These are phyloP conservation scores for Tyria jacobaeae DNA, from an alignment of 2,888 invertebrate genomes.

Conservation along the genomic window DNA sequence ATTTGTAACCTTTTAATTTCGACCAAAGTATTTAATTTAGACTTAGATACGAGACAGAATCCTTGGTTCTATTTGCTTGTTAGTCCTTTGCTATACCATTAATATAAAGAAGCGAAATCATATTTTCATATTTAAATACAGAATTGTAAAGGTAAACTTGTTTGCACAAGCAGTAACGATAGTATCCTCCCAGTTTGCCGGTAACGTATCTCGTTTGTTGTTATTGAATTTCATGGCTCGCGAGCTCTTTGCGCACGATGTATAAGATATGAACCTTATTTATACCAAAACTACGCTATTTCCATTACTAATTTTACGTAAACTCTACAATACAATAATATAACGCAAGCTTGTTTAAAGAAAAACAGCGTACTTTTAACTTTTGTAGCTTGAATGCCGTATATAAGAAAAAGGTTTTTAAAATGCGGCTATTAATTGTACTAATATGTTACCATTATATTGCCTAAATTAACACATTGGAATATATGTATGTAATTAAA, in stretches of 20 bases:
- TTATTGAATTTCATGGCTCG: constrained; percentile 76
- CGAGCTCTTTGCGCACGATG: constrained; percentile 39
- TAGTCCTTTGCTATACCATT: too few species aligned
- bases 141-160: too few species aligned
- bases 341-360: neutral
- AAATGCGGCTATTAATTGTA: too few species aligned
- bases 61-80: too few species aligned
- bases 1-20: too few species aligned
- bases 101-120: too few species aligned
- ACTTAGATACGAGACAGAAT: too few species aligned
- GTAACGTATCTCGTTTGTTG: constrained; percentile 51
- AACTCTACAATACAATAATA: neutral
- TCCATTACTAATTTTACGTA: constrained; percentile 10
- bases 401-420: neutral
- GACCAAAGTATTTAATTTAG: too few species aligned
- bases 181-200: constrained; percentile 19
- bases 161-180: neutral
- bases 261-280: constrained; percentile 30
- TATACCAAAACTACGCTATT: constrained; percentile 25
- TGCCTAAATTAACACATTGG: too few species aligned
- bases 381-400: neutral
- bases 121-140: too few species aligned
- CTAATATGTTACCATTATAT: too few species aligned
- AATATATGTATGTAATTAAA: too few species aligned
- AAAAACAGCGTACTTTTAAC: neutral